Conservation (phyloP, 2,113 vertebrate genomes). For the Grammomys dolichurus region DNA sequence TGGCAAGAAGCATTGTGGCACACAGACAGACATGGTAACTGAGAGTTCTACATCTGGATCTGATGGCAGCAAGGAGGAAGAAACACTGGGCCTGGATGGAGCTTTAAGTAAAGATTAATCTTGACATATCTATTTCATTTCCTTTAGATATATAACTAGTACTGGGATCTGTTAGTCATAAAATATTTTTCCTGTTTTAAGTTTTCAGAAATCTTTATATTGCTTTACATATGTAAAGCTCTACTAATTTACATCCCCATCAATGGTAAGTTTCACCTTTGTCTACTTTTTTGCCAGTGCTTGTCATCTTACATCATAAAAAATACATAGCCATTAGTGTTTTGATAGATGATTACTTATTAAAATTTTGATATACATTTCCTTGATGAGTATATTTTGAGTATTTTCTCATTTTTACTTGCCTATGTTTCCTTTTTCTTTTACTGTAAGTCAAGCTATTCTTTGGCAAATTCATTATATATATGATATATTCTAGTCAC, state of each 20-base stretch:
- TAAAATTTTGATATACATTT: background rate
- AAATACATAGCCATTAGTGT: background rate
- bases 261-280: background rate
- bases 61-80: background rate
- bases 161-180: background rate
- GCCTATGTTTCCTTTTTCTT: background rate
- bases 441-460: background rate
- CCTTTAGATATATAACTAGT: background rate
- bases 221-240: background rate
- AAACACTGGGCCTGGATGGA: background rate
- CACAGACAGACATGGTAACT: background rate
- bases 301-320: background rate
- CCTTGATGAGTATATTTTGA: background rate
- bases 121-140: background rate
- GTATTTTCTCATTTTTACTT: background rate
- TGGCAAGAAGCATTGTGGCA: background rate
- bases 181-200: background rate
- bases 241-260: background rate
- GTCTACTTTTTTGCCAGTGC: background rate
- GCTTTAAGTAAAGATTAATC: background rate
- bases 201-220: background rate
- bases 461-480: too few relatives aligned
- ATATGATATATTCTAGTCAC: background rate
- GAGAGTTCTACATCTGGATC: background rate
- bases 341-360: background rate